These are phyloP conservation scores for Crotophaga sulcirostris DNA, from an alignment of 2,113 vertebrate species.

Conservation along the genomic window DNA sequence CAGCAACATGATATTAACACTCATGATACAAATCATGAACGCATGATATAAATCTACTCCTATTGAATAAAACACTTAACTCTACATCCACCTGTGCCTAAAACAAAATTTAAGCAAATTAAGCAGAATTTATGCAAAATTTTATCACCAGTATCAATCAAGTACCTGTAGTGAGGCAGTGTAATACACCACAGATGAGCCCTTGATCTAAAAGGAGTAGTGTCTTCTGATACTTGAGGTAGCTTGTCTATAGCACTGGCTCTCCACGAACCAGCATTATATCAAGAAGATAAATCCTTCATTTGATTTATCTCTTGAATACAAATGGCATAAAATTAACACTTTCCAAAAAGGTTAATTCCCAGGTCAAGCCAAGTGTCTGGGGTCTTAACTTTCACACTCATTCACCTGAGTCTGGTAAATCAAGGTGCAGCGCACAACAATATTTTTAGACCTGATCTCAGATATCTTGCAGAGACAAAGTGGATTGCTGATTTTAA, in stretches of 20 bases:
- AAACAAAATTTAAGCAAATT: slow-evolving; percentile 17
- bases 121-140: slow-evolving; percentile 15
- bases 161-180: neutral
- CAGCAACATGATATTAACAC: neutral
- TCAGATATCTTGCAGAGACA: neutral
- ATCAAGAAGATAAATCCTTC: neutral
- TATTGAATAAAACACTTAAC: slow-evolving; percentile 7
- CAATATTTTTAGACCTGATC: neutral
- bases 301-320: neutral
- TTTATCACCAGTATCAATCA: neutral
- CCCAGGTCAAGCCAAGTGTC: neutral
- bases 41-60: slow-evolving; percentile 9
- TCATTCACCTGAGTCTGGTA: neutral
- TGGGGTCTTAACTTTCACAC: neutral
- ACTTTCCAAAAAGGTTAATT: neutral
- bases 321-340: neutral
- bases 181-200: neutral
- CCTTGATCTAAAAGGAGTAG: neutral
- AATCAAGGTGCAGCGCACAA: neutral
- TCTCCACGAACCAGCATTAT: neutral
- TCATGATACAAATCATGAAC: too few relatives aligned
- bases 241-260: neutral
- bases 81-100: neutral
- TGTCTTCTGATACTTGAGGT: neutral
- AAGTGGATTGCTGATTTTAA: neutral